Evolutionary conservation across 2,113 vertebrate species (phyloP).

Genomic region (Lepisosteus osseus): DNA sequence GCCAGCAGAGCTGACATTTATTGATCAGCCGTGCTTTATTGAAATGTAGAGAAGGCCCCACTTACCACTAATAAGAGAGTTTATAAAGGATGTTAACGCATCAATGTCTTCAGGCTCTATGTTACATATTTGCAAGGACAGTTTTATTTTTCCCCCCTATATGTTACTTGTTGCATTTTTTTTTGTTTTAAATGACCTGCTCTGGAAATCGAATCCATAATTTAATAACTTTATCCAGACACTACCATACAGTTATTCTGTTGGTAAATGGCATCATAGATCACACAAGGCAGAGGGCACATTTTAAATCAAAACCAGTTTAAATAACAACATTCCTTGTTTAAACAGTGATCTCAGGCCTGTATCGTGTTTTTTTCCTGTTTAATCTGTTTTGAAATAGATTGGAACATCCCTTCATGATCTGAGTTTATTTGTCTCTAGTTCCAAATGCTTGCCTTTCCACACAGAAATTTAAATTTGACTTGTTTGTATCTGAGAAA

Average conservation of each 20-base stretch:
- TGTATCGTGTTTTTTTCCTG: too few species aligned
- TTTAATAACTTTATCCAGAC: background rate
- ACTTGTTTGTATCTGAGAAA: too few species aligned
- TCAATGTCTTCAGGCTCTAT: slow-evolving; percentile 10
- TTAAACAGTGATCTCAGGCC: too few species aligned
- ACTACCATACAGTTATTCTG: background rate
- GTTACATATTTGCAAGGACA: background rate
- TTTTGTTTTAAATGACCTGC: background rate
- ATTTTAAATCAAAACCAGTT: background rate
- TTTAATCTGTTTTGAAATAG: too few species aligned
- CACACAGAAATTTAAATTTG: too few species aligned
- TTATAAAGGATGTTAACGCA: slow-evolving; percentile 34
- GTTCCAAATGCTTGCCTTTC: too few species aligned
- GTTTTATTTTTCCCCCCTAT: too few species aligned
- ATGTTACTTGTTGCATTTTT: background rate
- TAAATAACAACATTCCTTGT: background rate
- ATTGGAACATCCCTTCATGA: too few species aligned
- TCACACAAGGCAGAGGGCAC: background rate
- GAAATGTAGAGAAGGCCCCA: slow-evolving; percentile 37
- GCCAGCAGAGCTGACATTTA: slow-evolving; percentile 36
- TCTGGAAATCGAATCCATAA: background rate
- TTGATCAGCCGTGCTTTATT: slow-evolving; percentile 41
- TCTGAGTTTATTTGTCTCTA: too few species aligned
- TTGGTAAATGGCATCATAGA: background rate
- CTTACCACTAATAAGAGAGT: slow-evolving; percentile 33